Conservation (phyloP, 2,113 vertebrate species). For the Alosa alosa region DNA sequence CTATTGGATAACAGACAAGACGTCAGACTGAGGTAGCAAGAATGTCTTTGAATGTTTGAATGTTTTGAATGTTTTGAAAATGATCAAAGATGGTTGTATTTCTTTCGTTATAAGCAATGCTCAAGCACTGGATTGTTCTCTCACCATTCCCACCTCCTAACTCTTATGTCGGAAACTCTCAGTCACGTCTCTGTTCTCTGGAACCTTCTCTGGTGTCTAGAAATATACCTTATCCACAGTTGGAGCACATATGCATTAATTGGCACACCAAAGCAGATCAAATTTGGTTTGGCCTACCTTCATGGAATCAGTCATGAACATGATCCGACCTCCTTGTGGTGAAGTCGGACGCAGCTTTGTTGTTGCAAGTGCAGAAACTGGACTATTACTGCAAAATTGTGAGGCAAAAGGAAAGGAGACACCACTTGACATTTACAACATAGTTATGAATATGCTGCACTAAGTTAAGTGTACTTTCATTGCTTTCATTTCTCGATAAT, state of each 20-base stretch:
- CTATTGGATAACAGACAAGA: constrained; percentile 44
- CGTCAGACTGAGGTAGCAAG: constrained; percentile 36
- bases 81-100: too few species aligned
- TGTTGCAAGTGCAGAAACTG: not conserved
- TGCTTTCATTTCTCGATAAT: too few species aligned
- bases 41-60: not conserved
- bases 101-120: too few species aligned
- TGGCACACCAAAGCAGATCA: not conserved
- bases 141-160: not conserved
- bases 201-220: too few species aligned
- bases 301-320: too few species aligned
- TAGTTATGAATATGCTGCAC: not conserved
- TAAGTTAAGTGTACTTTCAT: too few species aligned
- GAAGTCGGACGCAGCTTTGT: not conserved
- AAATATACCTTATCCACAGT: too few species aligned
- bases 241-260: too few species aligned
- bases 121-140: too few species aligned
- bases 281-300: not conserved
- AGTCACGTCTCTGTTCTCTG: not conserved
- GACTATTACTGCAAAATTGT: not conserved
- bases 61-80: too few species aligned
- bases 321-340: not conserved
- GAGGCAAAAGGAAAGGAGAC: not conserved
- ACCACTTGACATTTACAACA: not conserved
- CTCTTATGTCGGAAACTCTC: too few species aligned